These are phyloP conservation scores for Empidonax alnorum DNA, from an alignment of 2,113 vertebrate species.

Conservation along the genomic window DNA sequence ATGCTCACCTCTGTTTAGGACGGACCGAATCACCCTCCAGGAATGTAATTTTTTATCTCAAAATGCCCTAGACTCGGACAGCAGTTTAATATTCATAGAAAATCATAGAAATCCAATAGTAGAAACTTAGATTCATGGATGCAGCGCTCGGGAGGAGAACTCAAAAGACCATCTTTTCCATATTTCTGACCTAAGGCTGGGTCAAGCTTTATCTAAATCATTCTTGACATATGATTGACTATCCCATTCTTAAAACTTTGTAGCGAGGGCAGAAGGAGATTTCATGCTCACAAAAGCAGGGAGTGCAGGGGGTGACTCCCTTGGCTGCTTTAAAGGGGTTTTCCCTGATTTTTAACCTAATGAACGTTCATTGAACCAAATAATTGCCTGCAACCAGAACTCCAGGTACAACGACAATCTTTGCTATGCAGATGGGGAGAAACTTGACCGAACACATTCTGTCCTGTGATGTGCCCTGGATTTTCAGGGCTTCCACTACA, in stretches of 20 bases:
- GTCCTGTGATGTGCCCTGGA: neutral
- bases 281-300: neutral
- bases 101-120: conserved; percentile 1
- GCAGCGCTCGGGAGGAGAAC: neutral
- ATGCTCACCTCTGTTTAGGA: neutral
- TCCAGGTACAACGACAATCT: neutral
- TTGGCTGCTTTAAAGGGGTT: neutral
- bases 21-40: neutral
- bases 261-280: neutral
- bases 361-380: neutral
- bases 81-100: conserved; percentile 53
- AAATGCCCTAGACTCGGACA: neutral
- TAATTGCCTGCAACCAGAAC: neutral
- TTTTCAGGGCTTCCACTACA: neutral
- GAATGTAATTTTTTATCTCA: neutral
- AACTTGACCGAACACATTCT: neutral
- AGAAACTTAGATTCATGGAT: neutral
- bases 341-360: neutral
- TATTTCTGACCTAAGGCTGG: neutral
- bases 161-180: neutral
- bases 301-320: neutral
- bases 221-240: conserved; percentile 7
- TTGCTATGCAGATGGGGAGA: neutral
- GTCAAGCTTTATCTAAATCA: neutral
- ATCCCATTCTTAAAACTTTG: neutral